Base-by-base conservation (phyloP, 2,797 vertebrate species). In the Scleropages formosus region DNA sequence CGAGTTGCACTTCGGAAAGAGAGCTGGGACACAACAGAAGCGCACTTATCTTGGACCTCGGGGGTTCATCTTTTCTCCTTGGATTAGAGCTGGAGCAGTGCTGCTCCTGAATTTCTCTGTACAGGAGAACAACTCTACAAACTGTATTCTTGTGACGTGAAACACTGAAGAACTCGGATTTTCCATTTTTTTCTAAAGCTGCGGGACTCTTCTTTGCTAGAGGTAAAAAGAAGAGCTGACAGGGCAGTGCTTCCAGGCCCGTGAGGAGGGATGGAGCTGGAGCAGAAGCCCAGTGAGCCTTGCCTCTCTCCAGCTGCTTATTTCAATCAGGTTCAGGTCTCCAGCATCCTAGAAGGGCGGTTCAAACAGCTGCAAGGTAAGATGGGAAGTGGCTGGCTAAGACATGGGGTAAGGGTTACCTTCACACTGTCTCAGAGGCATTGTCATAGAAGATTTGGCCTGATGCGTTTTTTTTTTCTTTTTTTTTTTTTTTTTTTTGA, bases 281-380 rank as follows among this genome's bases (percentile, higher is more conserved):
- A 94, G 68, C 92, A 93, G 89, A 87, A 90, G 1, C 77, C 87
- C 78, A 83, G 88, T 72, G 84, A 91, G 82, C 86, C 88, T 0
- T 80, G 91, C 3, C 85, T 94, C 82, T 91, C 92, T 77, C 89
- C 90, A n/a, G 90, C 90, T 2, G 83, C 81, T 62, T 92, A 90
- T 47, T 85, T 91, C 0, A 81, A 90, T 83, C 93, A 94, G 87
- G 89, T 90, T 85, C 89, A 90, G 44, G 90, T 90, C 90, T 95
- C 93, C 84, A 95, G 94, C 82, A 93, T 91, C 87, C 90, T 98
- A 85, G 96, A 98, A 81, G 95, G 95, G 51, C 92, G 96, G 63
- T 97, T 98, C 91, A 98, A 98, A 79, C 96, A 98, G 87, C 90
- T 98, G 61, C 95, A 98, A 96, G 96, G 96, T 98, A 92, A 94